These are phyloP conservation scores for Schizaphis graminum DNA, from an alignment of 2,888 invertebrate genomes.

Conservation along the genomic window DNA sequence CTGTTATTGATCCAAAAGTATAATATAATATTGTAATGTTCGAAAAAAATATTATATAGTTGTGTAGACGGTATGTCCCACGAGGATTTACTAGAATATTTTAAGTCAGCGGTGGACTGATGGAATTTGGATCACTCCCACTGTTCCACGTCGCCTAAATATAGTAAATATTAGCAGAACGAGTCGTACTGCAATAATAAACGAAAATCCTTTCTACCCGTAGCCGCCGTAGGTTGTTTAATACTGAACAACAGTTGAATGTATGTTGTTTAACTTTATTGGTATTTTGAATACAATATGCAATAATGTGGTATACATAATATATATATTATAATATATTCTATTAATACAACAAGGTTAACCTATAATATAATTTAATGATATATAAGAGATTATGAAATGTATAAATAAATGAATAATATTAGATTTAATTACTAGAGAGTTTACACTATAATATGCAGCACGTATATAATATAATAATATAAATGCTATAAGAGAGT, in stretches of 20 bases:
- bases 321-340: background rate
- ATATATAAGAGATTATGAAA: background rate
- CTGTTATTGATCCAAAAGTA: background rate
- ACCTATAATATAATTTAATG: background rate
- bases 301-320: background rate
- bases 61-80: background rate
- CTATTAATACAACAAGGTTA: constrained; percentile 1
- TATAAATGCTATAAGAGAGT: background rate
- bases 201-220: background rate
- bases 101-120: background rate
- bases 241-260: background rate
- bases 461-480: background rate
- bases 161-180: background rate
- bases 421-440: background rate
- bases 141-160: background rate
- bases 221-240: background rate
- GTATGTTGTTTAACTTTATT: background rate
- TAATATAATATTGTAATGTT: background rate
- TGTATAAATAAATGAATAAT: background rate
- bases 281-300: background rate
- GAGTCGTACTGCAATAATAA: background rate
- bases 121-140: background rate
- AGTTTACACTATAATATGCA: background rate
- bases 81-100: background rate
- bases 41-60: background rate